A percentile compares a stretch with the other conserved stretches of the same genome.
Conservation (phyloP, 2,113 vertebrate genomes). For the Coptodon bakossiorum region DNA sequence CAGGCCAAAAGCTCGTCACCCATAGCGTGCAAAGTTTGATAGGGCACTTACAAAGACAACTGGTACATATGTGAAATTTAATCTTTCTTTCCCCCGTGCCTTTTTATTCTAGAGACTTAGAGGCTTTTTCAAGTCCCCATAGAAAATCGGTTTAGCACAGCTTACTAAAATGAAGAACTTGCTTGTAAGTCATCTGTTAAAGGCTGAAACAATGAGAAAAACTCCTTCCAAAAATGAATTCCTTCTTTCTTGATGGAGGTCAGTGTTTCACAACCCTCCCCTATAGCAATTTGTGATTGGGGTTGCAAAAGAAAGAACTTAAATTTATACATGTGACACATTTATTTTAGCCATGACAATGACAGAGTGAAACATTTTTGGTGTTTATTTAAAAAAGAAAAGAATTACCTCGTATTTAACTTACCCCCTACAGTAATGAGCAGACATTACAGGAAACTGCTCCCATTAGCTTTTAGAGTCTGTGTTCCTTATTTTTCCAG, state of each 20-base stretch:
- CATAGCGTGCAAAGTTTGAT: background rate
- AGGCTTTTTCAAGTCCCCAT: background rate
- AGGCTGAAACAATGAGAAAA: background rate
- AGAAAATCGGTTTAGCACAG: background rate
- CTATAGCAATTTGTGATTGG: background rate
- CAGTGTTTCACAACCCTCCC: background rate
- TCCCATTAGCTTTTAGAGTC: background rate
- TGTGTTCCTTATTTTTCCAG: conserved; percentile 14
- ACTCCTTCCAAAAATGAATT: background rate
- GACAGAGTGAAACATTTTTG: background rate
- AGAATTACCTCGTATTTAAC: background rate
- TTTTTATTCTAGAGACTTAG: background rate
- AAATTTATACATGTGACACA: background rate
- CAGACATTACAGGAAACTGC: conserved; percentile 12
- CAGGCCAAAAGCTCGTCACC: background rate
- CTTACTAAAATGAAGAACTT: background rate
- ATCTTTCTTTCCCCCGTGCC: background rate
- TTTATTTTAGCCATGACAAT: background rate
- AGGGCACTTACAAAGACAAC: background rate
- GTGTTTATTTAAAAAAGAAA: background rate
- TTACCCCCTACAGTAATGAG: background rate
- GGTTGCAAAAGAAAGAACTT: background rate
- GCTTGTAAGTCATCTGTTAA: background rate
- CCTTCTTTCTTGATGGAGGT: background rate
- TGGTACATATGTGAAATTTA: background rate